These are phyloP conservation scores for Caenorhabditis sp. DNA, from an alignment of 2,888 invertebrate species.

Conservation along the genomic window DNA sequence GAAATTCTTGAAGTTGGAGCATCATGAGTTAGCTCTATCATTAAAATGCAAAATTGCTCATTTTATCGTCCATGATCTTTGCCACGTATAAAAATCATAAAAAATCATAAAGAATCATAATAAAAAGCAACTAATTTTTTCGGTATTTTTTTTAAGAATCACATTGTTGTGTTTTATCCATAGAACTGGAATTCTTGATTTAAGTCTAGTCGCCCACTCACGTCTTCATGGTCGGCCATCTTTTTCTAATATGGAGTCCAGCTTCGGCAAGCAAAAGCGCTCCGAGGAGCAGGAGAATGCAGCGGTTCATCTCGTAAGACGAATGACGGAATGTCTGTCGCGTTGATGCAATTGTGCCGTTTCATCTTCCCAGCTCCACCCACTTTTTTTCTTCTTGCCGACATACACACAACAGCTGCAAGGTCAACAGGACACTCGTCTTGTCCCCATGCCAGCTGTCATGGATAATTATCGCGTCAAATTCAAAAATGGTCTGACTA, in stretches of 20 bases:
- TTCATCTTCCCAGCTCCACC: conserved; percentile 32
- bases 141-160: no score
- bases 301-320: conserved; percentile 45
- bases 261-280: conserved; percentile 43
- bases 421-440: conserved; percentile 43
- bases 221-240: conserved; percentile 35
- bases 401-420: conserved; percentile 53
- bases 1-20: no score
- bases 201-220: conserved; percentile 30
- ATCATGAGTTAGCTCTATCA: no score
- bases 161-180: no score
- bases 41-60: no score
- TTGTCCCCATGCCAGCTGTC: conserved; percentile 39
- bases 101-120: no score
- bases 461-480: conserved; percentile 55
- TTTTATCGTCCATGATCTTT: no score
- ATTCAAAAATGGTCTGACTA: conserved; percentile 48
- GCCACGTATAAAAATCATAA: no score
- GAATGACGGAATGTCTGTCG: conserved; percentile 11
- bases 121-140: no score
- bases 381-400: conserved; percentile 19
- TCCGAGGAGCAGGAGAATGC: conserved; percentile 54
- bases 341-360: conserved; percentile 18
- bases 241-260: conserved; percentile 26
- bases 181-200: no score